Evolutionary conservation across 1,140 invertebrate genomes (phyloP), one percentile per base, ranked within the genome.

Genomic region (Lordiphosa stackelbergi): DNA sequence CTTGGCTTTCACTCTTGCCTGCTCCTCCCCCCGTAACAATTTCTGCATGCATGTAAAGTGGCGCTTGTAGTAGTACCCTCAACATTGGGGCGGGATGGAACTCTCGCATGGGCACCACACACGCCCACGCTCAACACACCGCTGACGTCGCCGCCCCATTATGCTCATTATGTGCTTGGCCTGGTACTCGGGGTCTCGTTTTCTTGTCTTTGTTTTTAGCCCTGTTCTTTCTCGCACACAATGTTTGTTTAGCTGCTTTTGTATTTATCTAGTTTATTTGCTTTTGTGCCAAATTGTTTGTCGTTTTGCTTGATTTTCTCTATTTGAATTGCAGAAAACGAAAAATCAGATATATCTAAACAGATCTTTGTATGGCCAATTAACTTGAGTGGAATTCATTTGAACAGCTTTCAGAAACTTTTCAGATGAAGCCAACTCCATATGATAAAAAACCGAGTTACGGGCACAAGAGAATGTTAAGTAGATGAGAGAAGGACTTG

Each of bases 251-350:
- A 16, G 34, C 19, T 12, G 16, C 36, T 9, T 24, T 51, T 51
- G 36, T 52, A 35, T 52, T 52, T 52, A 52, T 52, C 49, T 52
- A 11, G 49, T 52, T 52, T 52, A 52, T 52, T 40, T 52, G 49
- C 24, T 36, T 28, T 24, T 52, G 36, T 52, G 12, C 37, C 36
- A 22, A 38, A 36, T 52, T 52, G 36, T 52, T 52, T 13, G 16
- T 38, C 37, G 11, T 46, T 36, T 52, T 52, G 35, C 22, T 37
- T 22, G 34, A 13, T 31, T 34, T 46, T 46, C 43, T 11, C 24
- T 13, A 31, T 46, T 11, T 24, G 11, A 11, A 46, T 34, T 46
- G 43, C 42, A 28, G 24, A 9, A 7, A 24, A 28, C 42, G 8
- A 12, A 45, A 9, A 31, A 31, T 31, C 28, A 31, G 28, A 31